Evolutionary conservation across 2,888 invertebrate species (phyloP), one percentile per base, ranked within the genome.

Genomic region (Dromius quadrimaculatus): DNA sequence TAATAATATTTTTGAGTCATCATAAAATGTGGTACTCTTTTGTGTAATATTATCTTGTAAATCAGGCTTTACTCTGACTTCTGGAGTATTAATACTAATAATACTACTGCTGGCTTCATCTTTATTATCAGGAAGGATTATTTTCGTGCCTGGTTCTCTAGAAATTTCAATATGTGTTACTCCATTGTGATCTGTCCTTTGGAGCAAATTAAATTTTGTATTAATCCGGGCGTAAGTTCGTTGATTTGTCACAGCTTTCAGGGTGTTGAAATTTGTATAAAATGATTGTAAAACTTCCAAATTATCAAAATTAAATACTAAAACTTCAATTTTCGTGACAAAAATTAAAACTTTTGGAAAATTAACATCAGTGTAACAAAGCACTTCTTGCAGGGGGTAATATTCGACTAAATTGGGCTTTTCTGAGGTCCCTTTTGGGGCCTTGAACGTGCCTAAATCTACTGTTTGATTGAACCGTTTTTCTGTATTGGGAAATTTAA

Each of bases 111-210:
- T n/a, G 74, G 74, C 76, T 63, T 76, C 75, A 50, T 77, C 77
- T 4, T 63, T 43, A 20, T 64, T 45, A n/a, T 73, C 57, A 13
- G 59, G 28, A 32, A 65, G 68, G 15, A 36, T 23, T 36, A 73
- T 45, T 41, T 70, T 71, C 22, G 74, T 74, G 61, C 75, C 74
- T n/a, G 78, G 75, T 64, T 77, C 76, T 59, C 79, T 76, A 15
- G 79, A 79, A 15, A 85, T 83, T 73, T 85, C 83, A 63, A 85
- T 84, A 74, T 85, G 85, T 1, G 85, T 85, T 1, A 85, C 80
- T 3, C 85, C 85, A 75, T 85, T 83, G 13, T 79, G 79, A 74
- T 85, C 85, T 20, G 83, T 84, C 45, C 84, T 78, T 72, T 85
- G 84, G 15, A 85, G 75, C 47, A 85, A 75, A 75, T 84, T 84